Conservation (phyloP, 2,888 invertebrate genomes). For the Perizoma flavofasciatum region DNA sequence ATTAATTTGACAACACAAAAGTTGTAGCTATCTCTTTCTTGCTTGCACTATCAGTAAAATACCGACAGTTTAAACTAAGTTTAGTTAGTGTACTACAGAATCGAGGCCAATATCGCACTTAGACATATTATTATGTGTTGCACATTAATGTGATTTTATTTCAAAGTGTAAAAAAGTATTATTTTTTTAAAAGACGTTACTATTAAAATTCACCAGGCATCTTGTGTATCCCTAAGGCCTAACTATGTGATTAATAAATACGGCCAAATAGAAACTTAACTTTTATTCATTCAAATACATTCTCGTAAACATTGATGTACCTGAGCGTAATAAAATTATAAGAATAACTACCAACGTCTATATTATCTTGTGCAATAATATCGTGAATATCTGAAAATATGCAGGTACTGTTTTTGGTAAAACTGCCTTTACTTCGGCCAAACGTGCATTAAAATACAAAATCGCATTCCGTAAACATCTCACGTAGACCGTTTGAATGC, state of each 20-base stretch:
- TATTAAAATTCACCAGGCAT: slow-evolving; percentile 39
- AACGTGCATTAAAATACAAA: too few species aligned
- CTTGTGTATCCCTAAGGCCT: slow-evolving; percentile 40
- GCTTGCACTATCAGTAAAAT: too few species aligned
- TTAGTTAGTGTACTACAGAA: too few species aligned
- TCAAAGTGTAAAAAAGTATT: slow-evolving; percentile 43
- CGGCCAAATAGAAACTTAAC: slow-evolving; percentile 14
- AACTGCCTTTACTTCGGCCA: too few species aligned
- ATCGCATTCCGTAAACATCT: too few species aligned
- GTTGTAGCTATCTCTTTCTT: too few species aligned
- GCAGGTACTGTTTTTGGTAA: too few species aligned
- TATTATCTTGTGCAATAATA: neutral
- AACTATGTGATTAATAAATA: slow-evolving; percentile 36
- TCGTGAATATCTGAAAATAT: too few species aligned
- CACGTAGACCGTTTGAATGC: slow-evolving; percentile 6
- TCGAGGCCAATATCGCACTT: slow-evolving; percentile 32
- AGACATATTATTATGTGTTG: slow-evolving; percentile 25
- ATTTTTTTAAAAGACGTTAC: slow-evolving; percentile 67
- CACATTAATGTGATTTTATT: slow-evolving; percentile 54
- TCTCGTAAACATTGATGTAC: too few species aligned
- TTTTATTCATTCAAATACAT: slow-evolving; percentile 25
- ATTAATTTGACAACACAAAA: too few species aligned
- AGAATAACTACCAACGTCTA: neutral
- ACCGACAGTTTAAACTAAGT: too few species aligned
- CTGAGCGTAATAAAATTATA: too few species aligned